These are phyloP conservation scores for Pristionchus entomophagus DNA, from an alignment of 2,888 invertebrate species.

Conservation along the genomic window DNA sequence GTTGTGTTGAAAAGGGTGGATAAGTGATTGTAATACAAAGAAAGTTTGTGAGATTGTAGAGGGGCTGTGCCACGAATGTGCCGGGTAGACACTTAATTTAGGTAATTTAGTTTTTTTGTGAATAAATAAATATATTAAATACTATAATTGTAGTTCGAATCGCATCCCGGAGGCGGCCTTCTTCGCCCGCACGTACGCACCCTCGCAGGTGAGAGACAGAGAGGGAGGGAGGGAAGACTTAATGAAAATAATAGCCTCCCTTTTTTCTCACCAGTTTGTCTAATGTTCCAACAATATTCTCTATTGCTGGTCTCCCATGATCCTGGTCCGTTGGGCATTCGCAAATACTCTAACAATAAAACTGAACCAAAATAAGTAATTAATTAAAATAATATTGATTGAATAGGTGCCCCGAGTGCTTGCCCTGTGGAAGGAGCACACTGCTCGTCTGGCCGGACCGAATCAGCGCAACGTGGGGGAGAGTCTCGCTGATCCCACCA, in stretches of 20 bases:
- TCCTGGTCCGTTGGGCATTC: too few species aligned
- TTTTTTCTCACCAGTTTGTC: too few species aligned
- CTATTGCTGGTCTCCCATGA: too few species aligned
- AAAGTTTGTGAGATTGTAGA: too few species aligned
- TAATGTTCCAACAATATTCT: too few species aligned
- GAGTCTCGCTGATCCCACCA: slow-evolving; percentile 93
- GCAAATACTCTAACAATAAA: too few species aligned
- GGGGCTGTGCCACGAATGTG: neutral
- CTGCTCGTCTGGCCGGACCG: slow-evolving; percentile 51
- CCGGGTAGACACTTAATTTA: neutral
- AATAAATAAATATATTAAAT: neutral
- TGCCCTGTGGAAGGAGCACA: slow-evolving; percentile 88
- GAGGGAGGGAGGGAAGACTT: too few species aligned
- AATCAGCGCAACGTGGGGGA: slow-evolving; percentile 78
- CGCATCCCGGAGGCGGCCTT: slow-evolving; percentile 97
- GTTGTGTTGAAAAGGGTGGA: neutral
- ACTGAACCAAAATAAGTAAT: too few species aligned
- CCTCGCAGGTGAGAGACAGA: slow-evolving; percentile 86
- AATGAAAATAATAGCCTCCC: neutral
- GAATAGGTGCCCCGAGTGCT: slow-evolving; percentile 82
- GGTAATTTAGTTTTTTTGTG: neutral
- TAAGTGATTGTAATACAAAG: neutral
- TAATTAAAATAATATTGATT: neutral
- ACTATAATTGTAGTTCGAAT: slow-evolving; percentile 74
- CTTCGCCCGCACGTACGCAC: slow-evolving; percentile 95